Conservation (phyloP, 2,113 vertebrate genomes). For the Redunca redunca region DNA sequence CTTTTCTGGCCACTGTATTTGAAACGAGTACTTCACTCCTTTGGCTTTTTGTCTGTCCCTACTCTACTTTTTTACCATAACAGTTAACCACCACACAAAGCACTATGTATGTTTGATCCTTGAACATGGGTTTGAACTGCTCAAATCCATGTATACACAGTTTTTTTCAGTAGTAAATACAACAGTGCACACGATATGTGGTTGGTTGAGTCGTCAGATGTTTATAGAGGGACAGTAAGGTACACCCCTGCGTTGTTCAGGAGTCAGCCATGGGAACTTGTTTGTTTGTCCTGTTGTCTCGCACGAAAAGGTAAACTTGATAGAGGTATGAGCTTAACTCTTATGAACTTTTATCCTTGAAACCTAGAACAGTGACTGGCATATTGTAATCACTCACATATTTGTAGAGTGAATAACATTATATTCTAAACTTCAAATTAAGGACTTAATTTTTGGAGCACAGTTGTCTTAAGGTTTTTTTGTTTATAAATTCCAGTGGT, state of each 20-base stretch:
- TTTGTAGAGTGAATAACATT: background rate
- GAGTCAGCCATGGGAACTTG: background rate
- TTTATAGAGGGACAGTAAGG: background rate
- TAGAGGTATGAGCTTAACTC: background rate
- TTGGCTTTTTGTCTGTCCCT: background rate
- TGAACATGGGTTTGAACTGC: background rate
- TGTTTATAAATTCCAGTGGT: background rate
- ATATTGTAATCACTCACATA: background rate
- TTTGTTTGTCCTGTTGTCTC: background rate
- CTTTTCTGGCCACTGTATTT: background rate
- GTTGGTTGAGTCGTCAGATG: background rate
- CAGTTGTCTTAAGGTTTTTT: background rate
- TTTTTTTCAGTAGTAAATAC: background rate
- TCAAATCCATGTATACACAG: background rate
- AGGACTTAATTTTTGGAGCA: background rate
- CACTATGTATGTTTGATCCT: background rate
- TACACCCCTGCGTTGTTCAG: background rate
- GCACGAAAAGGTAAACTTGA: background rate
- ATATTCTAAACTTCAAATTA: background rate
- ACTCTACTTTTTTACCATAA: background rate
- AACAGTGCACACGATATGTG: background rate
- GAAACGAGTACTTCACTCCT: background rate
- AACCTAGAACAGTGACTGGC: background rate
- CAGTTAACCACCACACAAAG: background rate
- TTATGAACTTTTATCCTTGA: background rate